A percentile compares a stretch with the other conserved stretches of the same genome.
Evolutionary conservation across 2,113 vertebrate species (phyloP).

Genomic region (Amphiprion percula): DNA sequence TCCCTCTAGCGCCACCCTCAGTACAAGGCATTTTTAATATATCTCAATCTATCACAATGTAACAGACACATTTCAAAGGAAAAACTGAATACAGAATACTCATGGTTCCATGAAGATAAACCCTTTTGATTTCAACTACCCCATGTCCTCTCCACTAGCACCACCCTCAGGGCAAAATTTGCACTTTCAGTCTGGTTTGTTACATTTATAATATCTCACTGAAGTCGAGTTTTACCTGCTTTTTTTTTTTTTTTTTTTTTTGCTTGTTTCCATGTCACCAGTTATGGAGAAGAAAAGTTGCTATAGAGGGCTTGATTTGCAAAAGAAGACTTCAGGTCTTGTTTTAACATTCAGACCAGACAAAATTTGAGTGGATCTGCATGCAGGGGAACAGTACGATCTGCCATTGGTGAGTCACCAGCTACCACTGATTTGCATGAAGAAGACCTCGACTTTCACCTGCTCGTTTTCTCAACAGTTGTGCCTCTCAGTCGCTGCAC

Average conservation of each 20-base stretch:
- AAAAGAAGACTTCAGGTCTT: not conserved
- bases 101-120: conserved; percentile 28
- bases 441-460: conserved; percentile 43
- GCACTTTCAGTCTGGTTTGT: conserved; percentile 22
- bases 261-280: not conserved
- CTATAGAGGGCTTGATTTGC: not conserved
- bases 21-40: not conserved
- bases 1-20: not conserved
- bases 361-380: conserved; percentile 2
- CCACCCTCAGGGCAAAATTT: conserved; percentile 45
- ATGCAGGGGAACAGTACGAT: conserved; percentile 8
- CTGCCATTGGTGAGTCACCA: conserved; percentile 40
- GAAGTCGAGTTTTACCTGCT: not conserved
- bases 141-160: conserved; percentile 36
- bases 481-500: not conserved
- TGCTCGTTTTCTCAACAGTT: conserved; percentile 27
- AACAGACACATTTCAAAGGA: too few relatives aligned
- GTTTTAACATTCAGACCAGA: too few relatives aligned
- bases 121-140: not conserved
- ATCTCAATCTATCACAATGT: not conserved
- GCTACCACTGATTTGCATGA: conserved; percentile 25
- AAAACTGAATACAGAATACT: not conserved
- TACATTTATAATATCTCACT: not conserved
- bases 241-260: not conserved
- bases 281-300: not conserved